Evolutionary conservation across 2,113 vertebrate genomes (phyloP).

Genomic region (Chrysemys picta): DNA sequence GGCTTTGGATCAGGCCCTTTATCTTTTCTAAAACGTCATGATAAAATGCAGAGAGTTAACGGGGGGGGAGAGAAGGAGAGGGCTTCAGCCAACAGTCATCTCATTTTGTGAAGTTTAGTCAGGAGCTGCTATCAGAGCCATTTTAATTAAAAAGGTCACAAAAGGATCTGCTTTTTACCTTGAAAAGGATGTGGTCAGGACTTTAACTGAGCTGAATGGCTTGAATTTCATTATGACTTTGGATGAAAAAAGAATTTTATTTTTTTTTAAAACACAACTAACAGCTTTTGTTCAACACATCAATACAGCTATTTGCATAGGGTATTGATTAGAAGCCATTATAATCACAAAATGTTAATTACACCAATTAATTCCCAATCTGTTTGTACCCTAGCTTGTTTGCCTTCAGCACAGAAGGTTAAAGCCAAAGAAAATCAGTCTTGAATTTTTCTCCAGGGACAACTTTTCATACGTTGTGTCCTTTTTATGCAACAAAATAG

Average conservation of each 20-base stretch:
- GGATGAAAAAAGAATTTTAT: conserved; percentile 74
- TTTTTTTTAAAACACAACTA: conserved; percentile 84
- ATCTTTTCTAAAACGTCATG: neutral
- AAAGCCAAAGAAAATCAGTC: conserved; percentile 86
- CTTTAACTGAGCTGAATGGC: conserved; percentile 77
- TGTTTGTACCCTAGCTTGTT: conserved; percentile 89
- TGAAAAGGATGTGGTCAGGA: conserved; percentile 77
- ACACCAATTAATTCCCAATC: conserved; percentile 98
- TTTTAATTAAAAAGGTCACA: conserved; percentile 66
- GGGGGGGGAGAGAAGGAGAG: neutral
- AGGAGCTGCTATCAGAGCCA: conserved; percentile 30
- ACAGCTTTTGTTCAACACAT: conserved; percentile 86
- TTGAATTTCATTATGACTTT: conserved; percentile 81
- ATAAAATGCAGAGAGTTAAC: conserved; percentile 31
- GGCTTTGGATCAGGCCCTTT: accelerated
- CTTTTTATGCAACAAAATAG: neutral
- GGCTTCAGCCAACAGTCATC: conserved; percentile 8
- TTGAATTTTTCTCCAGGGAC: conserved; percentile 82
- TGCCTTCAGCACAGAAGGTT: conserved; percentile 90
- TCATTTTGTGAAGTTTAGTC: conserved; percentile 42
- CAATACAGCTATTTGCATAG: conserved; percentile 91
- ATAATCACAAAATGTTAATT: conserved; percentile 98
- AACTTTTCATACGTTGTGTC: conserved; percentile 52
- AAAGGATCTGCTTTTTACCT: conserved; percentile 67
- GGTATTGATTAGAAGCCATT: conserved; percentile 95